Evolutionary conservation across 2,113 vertebrate species (phyloP).

Genomic region (Pithys albifrons): DNA sequence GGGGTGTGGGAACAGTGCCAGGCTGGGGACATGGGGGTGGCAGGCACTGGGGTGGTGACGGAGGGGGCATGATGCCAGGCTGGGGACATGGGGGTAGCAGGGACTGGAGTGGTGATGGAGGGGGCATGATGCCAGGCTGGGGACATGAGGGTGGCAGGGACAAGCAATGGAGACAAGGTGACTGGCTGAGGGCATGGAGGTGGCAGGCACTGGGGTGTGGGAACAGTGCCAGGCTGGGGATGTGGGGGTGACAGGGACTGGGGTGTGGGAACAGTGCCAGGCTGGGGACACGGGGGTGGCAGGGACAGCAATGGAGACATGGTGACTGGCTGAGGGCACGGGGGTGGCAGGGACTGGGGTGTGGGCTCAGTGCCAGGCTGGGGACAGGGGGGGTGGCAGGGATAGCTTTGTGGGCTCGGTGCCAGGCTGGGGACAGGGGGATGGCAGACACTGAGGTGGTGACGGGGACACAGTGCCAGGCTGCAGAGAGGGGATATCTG

Average conservation of each 20-base stretch:
- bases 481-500: too few species aligned
- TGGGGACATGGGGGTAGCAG: background rate
- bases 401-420: accelerated
- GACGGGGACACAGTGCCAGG: accelerated
- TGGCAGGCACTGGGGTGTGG: background rate
- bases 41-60: background rate
- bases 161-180: too few species aligned
- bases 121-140: background rate
- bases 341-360: background rate
- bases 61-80: too few species aligned
- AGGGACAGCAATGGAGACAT: background rate
- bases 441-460: background rate
- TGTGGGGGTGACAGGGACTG: background rate
- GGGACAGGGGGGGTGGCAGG: background rate
- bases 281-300: background rate
- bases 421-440: accelerated
- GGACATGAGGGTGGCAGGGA: background rate
- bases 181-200: background rate
- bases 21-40: background rate
- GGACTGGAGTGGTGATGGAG: too few species aligned
- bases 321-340: background rate
- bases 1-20: background rate
- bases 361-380: accelerated
- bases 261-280: too few species aligned
- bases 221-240: accelerated